Base-by-base conservation (phyloP, 2,113 vertebrate species). In the Ancistrus triradiatus region DNA sequence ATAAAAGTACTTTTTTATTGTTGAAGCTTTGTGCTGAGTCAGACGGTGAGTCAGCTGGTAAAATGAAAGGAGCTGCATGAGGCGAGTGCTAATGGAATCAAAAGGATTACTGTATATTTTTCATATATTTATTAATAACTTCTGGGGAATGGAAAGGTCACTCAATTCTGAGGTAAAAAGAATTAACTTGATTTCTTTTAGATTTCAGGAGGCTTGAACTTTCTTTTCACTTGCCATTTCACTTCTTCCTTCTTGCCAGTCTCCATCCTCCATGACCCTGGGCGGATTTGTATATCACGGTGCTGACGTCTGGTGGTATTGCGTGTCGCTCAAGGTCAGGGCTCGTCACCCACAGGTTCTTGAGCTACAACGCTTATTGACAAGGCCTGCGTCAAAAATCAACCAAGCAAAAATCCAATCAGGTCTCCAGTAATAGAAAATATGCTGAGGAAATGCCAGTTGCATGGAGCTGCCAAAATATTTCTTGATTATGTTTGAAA, bases 391-490 rank as follows among this genome's bases (percentile, higher is more conserved):
- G 15, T 42, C 19, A 43, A 27, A 43, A 58, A 43, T 43, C 55
- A 58, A 58, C 55, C 55, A 58, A 58, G 55, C 55, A 58, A 58
- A 58, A 43, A 58, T 24, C 55, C 40, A 58, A 58, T 58, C 38
- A 58, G 24, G 24, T 14, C 37, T 22, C 10, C n/a, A 40, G 55
- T 27, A 43, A 58, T 58, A 27, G 38, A 58, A 25, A 25, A 27
- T 15, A 27, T 43, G 14, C 53, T 4, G 7, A 24, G 24, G 25
- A 40, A 42, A 42, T 9, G 35, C n/a, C 9, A 28, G 21, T 21
- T 7, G 7, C 5, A 14, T 24, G 37, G n/a, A 57, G 37, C 48
- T 50, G 48, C 48, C 48, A 50, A 48, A 28, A 25, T 14, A 50
- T 24, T n/a, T 27, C 43, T 19, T 46, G 9, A 42, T 22, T 42